A percentile compares a stretch with the other conserved stretches of the same genome.
phyloP scores from a whole-genome alignment of 2,888 invertebrate genomes.

The Philereme transversata region DNA sequence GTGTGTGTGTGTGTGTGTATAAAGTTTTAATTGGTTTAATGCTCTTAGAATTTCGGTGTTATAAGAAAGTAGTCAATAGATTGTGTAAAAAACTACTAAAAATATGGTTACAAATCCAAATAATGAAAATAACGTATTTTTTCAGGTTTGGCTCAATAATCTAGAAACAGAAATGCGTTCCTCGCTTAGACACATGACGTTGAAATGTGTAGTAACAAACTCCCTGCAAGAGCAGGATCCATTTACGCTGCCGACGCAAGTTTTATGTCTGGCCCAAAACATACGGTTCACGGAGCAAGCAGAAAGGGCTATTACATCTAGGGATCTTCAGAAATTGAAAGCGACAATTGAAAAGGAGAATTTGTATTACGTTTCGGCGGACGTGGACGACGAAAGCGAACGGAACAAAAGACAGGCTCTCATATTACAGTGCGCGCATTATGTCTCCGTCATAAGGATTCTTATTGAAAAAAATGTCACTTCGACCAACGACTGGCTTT shows the following conservation, averaged over 20 bases:
- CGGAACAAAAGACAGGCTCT: constrained; percentile 95
- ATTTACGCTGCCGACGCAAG: constrained; percentile 87
- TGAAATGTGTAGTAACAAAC: constrained; percentile 78
- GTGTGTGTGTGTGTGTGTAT: no score
- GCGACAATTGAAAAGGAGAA: constrained; percentile 80
- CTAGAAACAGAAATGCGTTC: constrained; percentile 92
- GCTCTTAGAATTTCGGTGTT: no score
- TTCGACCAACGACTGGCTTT: constrained; percentile 91
- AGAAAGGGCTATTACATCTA: constrained; percentile 90
- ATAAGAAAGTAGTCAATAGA: no score
- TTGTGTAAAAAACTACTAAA: no score
- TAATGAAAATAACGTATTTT: neutral
- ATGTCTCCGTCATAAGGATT: constrained; percentile 91
- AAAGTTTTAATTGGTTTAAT: no score
- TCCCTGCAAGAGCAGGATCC: constrained; percentile 77
- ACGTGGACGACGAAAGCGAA: constrained; percentile 84
- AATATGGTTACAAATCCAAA: no score
- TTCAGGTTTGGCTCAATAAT: constrained; percentile 89
- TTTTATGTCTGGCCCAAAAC: constrained; percentile 93
- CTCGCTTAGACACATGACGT: constrained; percentile 87
- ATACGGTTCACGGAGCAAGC: constrained; percentile 93
- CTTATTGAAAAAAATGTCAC: constrained; percentile 88
- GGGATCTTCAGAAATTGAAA: constrained; percentile 83
- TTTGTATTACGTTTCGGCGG: constrained; percentile 76
- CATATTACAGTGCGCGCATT: constrained; percentile 96